A percentile compares a stretch with the other conserved stretches of the same genome.
Conservation (phyloP, 2,797 vertebrate species). For the Rhinophrynus dorsalis region DNA sequence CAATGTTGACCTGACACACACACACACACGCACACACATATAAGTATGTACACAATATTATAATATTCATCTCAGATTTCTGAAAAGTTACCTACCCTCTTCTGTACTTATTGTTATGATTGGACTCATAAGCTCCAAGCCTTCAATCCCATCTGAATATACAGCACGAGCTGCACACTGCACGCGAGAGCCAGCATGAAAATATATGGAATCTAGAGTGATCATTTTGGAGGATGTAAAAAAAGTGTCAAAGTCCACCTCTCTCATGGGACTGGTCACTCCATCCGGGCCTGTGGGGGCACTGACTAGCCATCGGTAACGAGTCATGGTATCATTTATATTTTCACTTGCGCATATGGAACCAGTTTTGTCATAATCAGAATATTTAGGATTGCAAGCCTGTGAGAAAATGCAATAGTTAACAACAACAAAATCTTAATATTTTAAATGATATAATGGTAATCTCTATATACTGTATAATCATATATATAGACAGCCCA, state of each 20-base stretch:
- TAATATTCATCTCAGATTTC: no score
- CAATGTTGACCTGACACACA: no score
- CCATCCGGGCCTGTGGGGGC: constrained; percentile 84
- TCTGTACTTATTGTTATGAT: constrained; percentile 75
- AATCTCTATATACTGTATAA: no score
- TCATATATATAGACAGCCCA: no score
- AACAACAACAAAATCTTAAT: no score
- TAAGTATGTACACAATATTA: no score
- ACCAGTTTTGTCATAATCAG: constrained; percentile 87
- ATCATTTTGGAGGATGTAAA: constrained; percentile 93
- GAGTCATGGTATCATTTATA: constrained; percentile 88
- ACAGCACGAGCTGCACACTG: constrained; percentile 89
- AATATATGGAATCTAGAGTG: constrained; percentile 90
- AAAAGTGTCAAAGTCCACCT: constrained; percentile 94
- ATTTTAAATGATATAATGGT: no score
- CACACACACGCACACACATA: no score
- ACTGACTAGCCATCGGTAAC: constrained; percentile 88
- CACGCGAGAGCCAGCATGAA: constrained; percentile 87
- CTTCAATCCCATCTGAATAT: constrained; percentile 81
- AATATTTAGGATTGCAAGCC: constrained; percentile 90
- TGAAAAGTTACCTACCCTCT: constrained; percentile 81
- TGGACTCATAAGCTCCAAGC: constrained; percentile 86
- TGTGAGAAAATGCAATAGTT: constrained; percentile 57
- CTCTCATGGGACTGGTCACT: constrained; percentile 88
- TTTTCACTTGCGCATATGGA: constrained; percentile 86